Evolutionary conservation across 2,113 vertebrate species (phyloP).

Genomic region (Cromileptes altivelis): DNA sequence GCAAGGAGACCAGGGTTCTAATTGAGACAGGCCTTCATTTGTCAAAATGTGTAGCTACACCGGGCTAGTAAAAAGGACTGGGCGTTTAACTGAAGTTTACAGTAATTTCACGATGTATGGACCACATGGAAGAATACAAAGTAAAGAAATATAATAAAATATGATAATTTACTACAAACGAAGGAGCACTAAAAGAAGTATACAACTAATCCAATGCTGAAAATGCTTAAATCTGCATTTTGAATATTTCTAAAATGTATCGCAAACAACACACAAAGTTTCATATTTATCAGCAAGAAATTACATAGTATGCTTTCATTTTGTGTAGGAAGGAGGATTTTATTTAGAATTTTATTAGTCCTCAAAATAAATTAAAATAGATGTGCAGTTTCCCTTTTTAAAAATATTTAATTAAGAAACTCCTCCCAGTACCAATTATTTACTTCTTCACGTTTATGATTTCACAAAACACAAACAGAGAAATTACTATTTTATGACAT

Average conservation of each 20-base stretch:
- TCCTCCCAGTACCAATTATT: too few species aligned
- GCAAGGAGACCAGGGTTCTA: too few species aligned
- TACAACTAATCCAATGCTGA: not conserved
- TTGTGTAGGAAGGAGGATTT: not conserved
- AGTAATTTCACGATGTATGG: not conserved
- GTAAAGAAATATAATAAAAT: not conserved
- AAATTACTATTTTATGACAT: not conserved
- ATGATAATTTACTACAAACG: not conserved
- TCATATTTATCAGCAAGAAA: too few species aligned
- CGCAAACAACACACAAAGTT: not conserved
- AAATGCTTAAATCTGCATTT: conserved; percentile 4
- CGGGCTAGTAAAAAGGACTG: too few species aligned
- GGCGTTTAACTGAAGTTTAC: too few species aligned
- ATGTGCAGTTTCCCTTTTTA: not conserved
- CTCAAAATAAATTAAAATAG: not conserved
- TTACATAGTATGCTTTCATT: not conserved
- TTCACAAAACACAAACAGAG: not conserved
- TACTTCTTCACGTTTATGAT: not conserved
- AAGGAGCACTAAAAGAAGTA: not conserved
- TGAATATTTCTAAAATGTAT: not conserved
- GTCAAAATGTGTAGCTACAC: too few species aligned
- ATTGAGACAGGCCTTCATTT: too few species aligned
- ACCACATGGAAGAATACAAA: not conserved
- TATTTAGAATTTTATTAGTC: not conserved
- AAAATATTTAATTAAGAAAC: not conserved